Conservation (phyloP, 2,797 vertebrate species). For the Malacoraja senta region DNA sequence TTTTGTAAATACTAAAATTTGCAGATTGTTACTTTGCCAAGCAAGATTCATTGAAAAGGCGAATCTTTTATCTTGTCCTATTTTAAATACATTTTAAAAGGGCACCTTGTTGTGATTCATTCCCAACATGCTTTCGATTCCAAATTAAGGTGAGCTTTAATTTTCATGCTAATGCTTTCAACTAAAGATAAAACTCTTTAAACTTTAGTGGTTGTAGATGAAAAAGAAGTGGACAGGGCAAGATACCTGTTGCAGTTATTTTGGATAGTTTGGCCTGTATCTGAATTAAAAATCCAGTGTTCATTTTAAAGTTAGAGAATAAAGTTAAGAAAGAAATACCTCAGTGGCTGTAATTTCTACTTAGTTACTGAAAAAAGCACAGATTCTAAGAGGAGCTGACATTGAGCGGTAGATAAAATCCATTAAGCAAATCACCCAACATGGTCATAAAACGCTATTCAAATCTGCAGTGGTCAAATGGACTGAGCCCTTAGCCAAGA, state of each 20-base stretch:
- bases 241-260: not conserved
- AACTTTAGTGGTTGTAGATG: not conserved
- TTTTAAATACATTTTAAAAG: not conserved
- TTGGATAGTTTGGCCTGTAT: not conserved
- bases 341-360: not conserved
- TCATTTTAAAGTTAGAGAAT: not conserved
- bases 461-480: not conserved
- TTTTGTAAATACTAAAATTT: not conserved
- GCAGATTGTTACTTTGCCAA: conserved; percentile 21
- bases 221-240: not conserved
- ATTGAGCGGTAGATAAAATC: not conserved
- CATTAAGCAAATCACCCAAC: conserved; percentile 15
- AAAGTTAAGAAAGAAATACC: not conserved
- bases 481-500: not conserved
- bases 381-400: not conserved
- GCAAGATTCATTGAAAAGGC: conserved; percentile 15
- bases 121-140: not conserved
- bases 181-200: not conserved
- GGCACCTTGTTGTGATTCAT: not conserved
- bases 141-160: not conserved
- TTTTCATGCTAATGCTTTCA: not conserved
- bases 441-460: conserved; percentile 6
- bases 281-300: not conserved
- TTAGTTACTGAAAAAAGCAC: not conserved
- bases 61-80: not conserved